Evolutionary conservation across 2,113 vertebrate species (phyloP).

Genomic region (Bos javanicus): DNA sequence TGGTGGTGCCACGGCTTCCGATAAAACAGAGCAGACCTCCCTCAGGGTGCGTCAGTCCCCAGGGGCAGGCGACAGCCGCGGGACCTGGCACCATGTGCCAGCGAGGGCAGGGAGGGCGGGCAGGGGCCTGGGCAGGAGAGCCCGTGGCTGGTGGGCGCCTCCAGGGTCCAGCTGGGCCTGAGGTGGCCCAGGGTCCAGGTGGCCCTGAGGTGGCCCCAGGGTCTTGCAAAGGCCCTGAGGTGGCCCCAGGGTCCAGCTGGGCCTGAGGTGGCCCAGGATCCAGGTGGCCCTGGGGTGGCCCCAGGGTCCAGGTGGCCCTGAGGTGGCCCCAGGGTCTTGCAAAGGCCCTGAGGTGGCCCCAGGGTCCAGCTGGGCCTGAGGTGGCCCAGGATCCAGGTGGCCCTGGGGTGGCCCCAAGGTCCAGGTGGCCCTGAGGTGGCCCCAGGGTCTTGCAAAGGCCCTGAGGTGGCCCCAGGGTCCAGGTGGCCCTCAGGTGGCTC

Average conservation of each 20-base stretch:
- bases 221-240: background rate
- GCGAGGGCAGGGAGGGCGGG: rapidly evolving
- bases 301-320: background rate
- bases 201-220: background rate
- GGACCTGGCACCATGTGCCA: background rate
- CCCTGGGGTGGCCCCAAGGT: background rate
- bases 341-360: background rate
- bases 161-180: too few species aligned
- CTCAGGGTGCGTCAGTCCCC: background rate
- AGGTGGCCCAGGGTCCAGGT: too few species aligned
- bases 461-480: background rate
- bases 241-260: background rate
- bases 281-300: background rate
- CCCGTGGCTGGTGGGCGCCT: rapidly evolving
- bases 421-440: background rate
- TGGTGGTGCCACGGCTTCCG: background rate
- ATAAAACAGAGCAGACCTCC: background rate
- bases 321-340: background rate
- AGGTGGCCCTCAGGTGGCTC: background rate
- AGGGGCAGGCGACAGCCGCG: rapidly evolving
- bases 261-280: too few species aligned
- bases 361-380: too few species aligned
- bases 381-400: too few species aligned
- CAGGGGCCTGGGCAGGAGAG: background rate
- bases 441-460: background rate